Evolutionary conservation across 92 coral and sea anemone genomes (phyloP).

Genomic region (Pocillopora meandrina): DNA sequence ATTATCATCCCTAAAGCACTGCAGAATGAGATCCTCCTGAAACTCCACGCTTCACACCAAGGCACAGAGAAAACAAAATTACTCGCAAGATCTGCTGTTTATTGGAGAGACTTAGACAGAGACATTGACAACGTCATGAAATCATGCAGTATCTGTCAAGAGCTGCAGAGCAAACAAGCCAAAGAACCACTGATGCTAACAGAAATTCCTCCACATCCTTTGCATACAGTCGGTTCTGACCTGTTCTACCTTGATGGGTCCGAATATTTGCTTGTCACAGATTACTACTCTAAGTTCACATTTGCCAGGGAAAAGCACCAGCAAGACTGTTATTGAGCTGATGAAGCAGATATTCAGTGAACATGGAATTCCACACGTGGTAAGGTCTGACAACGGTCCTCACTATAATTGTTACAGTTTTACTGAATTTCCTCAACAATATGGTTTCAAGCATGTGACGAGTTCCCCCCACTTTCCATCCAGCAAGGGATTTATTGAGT

Average conservation of each 20-base stretch:
- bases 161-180: conserved; percentile 40
- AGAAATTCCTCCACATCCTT: conserved; percentile 64
- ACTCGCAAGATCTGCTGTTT: conserved; percentile 55
- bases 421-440: too few relatives aligned
- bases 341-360: too few relatives aligned
- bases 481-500: too few relatives aligned
- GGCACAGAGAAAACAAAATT: conserved; percentile 64
- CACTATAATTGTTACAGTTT: too few relatives aligned
- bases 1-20: conserved; percentile 25
- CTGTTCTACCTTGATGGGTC: conserved; percentile 37
- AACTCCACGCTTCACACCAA: conserved; percentile 35
- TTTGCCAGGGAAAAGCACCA: conserved; percentile 64
- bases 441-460: too few relatives aligned
- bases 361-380: too few relatives aligned
- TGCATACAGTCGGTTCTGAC: conserved; percentile 57
- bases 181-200: conserved; percentile 59
- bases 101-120: conserved; percentile 52
- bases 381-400: too few relatives aligned
- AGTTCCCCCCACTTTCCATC: too few relatives aligned
- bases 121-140: conserved; percentile 53
- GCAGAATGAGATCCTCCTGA: conserved; percentile 2
- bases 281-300: conserved; percentile 58
- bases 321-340: conserved; percentile 1
- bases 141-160: conserved; percentile 43
- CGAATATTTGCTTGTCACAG: conserved; percentile 48